A percentile compares a stretch with the other conserved stretches of the same genome.
phyloP scores from a whole-genome alignment of 2,113 vertebrate species.

The Oncorhynchus masou region DNA sequence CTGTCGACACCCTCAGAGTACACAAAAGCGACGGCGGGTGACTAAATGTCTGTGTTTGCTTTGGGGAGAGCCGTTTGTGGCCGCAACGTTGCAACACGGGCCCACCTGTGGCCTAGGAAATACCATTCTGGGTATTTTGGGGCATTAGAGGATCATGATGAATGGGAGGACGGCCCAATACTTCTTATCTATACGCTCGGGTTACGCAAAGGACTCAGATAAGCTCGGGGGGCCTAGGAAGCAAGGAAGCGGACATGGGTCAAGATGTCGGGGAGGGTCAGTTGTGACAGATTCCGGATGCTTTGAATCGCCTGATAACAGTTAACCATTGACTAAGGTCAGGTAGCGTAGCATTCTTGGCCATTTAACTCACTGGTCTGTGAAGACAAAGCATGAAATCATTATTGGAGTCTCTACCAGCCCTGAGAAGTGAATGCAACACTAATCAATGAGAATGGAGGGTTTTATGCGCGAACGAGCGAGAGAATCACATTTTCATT shows the following conservation, averaged over 20 bases:
- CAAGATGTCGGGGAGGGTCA: slow-evolving; percentile 48
- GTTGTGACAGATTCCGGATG: slow-evolving; percentile 51
- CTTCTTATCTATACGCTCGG: slow-evolving; percentile 68
- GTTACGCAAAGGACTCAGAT: slow-evolving; percentile 71
- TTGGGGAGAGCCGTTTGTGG: slow-evolving; percentile 23
- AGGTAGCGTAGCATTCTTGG: slow-evolving; percentile 48
- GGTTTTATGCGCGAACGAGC: neutral
- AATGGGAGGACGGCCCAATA: slow-evolving; percentile 66
- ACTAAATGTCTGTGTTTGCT: slow-evolving; percentile 71
- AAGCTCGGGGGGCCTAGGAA: slow-evolving; percentile 30
- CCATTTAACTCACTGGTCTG: slow-evolving; percentile 48
- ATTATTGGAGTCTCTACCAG: slow-evolving; percentile 50
- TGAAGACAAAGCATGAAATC: slow-evolving; percentile 58
- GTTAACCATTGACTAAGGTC: slow-evolving; percentile 71
- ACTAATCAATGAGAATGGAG: slow-evolving; percentile 63
- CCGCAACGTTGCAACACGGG: slow-evolving; percentile 44
- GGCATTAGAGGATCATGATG: slow-evolving; percentile 62
- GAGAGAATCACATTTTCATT: slow-evolving; percentile 14
- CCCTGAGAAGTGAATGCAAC: slow-evolving; percentile 60
- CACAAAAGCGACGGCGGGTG: slow-evolving; percentile 57
- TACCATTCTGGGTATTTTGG: slow-evolving; percentile 37
- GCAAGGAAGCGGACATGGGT: slow-evolving; percentile 23
- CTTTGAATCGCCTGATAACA: slow-evolving; percentile 58
- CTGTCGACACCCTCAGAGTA: slow-evolving; percentile 11
- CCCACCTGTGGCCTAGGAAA: slow-evolving; percentile 64